Conservation (phyloP, 1,140 invertebrate species). For the Drosophila repletoides region DNA sequence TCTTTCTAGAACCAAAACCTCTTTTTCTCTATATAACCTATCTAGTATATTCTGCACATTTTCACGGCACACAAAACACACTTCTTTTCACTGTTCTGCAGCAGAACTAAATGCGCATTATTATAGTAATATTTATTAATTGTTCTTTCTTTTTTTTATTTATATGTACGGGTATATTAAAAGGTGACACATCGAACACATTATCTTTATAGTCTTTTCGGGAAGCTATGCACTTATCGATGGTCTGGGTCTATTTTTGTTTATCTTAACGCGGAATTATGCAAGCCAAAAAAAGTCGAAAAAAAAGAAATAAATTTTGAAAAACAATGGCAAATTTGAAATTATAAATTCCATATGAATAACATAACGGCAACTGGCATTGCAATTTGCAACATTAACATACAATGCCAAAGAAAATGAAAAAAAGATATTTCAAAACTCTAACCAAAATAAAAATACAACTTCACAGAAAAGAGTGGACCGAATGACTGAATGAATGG, state of each 20-base stretch:
- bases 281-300: conserved; percentile 23
- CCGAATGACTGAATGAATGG: conserved; percentile 15
- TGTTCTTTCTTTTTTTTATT: neutral
- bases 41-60: no score
- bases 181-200: neutral
- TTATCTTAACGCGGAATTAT: conserved; percentile 5
- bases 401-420: conserved; percentile 64
- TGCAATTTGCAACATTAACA: conserved; percentile 39
- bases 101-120: conserved; percentile 5
- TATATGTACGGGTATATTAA: conserved; percentile 4
- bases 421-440: conserved; percentile 72
- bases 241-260: conserved; percentile 35
- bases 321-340: conserved; percentile 50
- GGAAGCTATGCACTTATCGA: conserved; percentile 46
- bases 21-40: no score
- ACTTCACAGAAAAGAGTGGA: conserved; percentile 59
- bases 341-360: conserved; percentile 25
- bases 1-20: no score
- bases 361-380: conserved; percentile 20
- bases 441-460: conserved; percentile 3
- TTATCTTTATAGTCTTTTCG: conserved; percentile 33
- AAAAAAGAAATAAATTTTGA: conserved; percentile 3
- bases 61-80: neutral
- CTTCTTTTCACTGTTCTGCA: neutral
- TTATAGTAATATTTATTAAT: neutral